Percentiles rank a stretch among this genome's conserved stretches.
Conservation (phyloP, 1,140 invertebrate genomes). For the Rhopalosiphum maidis region DNA sequence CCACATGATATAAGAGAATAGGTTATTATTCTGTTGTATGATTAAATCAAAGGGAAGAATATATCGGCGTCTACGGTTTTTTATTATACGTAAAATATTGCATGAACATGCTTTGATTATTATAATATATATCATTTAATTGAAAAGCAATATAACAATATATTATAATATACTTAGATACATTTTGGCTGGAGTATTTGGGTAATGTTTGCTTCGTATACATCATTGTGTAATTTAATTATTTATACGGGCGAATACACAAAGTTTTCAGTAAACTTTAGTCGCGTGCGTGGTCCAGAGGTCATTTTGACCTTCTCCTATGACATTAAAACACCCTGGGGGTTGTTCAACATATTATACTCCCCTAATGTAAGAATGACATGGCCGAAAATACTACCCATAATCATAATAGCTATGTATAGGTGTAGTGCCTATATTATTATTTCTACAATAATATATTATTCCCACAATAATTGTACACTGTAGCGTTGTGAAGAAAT, state of each 20-base stretch:
- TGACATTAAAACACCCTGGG: constrained; percentile 33
- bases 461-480: neutral
- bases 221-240: constrained; percentile 38
- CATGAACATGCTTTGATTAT: neutral
- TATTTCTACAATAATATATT: neutral
- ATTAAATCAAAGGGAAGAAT: neutral
- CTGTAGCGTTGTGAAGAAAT: neutral
- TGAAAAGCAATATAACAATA: neutral
- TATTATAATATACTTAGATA: constrained; percentile 5
- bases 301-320: constrained; percentile 32
- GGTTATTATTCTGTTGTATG: neutral
- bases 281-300: constrained; percentile 14
- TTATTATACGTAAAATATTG: neutral
- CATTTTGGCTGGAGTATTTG: neutral
- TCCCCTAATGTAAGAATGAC: constrained; percentile 25
- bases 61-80: neutral
- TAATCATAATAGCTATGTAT: neutral
- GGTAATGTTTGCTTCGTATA: neutral
- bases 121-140: neutral
- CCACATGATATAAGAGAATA: neutral
- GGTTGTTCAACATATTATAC: neutral
- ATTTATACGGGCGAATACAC: neutral
- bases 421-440: neutral
- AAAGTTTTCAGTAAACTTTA: constrained; percentile 34
- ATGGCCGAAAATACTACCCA: neutral